phyloP scores from a whole-genome alignment of 2,797 vertebrate genomes.

The Micromesistius poutassou region DNA sequence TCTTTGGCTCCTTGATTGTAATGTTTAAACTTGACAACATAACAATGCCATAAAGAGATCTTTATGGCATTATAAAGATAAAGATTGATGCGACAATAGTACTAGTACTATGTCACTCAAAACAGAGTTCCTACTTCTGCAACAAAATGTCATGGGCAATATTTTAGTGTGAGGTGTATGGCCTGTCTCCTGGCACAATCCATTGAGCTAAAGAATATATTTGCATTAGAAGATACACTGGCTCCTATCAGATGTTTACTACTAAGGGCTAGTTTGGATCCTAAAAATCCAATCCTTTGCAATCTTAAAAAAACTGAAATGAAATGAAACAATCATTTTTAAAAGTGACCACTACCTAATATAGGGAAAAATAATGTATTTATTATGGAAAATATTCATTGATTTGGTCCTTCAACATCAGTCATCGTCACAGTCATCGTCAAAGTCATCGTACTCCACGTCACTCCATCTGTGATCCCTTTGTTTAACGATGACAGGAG shows the following conservation, averaged over 20 bases:
- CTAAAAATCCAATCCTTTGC: too few species aligned
- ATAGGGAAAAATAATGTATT: background rate
- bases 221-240: background rate
- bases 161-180: background rate
- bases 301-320: background rate
- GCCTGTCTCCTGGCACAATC: background rate
- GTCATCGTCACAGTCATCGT: too few species aligned
- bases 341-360: background rate
- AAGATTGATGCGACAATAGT: background rate
- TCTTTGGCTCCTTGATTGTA: background rate
- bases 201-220: too few species aligned
- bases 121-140: background rate
- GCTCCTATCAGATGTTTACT: background rate
- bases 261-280: background rate
- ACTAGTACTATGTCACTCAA: too few species aligned
- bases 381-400: background rate
- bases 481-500: conserved; percentile 26
- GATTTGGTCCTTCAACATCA: too few species aligned
- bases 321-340: background rate
- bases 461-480: background rate
- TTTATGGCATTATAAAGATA: background rate
- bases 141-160: background rate
- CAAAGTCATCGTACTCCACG: background rate
- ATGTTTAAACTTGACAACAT: background rate
- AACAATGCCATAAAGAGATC: background rate